These are phyloP conservation scores for Actias luna DNA, from an alignment of 2,888 invertebrate species.

Conservation along the genomic window DNA sequence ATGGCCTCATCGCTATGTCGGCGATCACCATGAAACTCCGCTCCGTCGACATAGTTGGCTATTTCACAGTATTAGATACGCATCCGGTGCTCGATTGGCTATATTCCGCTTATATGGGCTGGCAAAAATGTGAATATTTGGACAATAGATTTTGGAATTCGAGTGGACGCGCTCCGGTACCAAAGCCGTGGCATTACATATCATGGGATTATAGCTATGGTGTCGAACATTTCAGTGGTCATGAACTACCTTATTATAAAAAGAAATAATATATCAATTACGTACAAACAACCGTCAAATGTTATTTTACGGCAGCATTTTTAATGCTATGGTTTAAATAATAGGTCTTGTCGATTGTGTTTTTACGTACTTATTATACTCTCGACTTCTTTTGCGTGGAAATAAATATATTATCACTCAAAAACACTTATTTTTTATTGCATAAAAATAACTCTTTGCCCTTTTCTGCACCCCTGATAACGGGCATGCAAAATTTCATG, in stretches of 20 bases:
- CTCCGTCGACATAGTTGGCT: slow-evolving; percentile 31
- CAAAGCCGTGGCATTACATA: slow-evolving; percentile 19
- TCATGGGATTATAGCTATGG: slow-evolving; percentile 16
- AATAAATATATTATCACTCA: too few species aligned
- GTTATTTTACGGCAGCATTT: background rate
- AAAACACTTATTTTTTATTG: too few species aligned
- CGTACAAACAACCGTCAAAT: background rate
- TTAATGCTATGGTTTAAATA: background rate
- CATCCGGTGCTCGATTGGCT: slow-evolving; percentile 41
- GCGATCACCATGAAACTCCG: slow-evolving; percentile 39
- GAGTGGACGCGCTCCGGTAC: slow-evolving; percentile 17
- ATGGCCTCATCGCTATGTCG: slow-evolving; percentile 39
- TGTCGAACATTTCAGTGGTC: background rate
- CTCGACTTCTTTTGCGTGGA: too few species aligned
- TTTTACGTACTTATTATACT: too few species aligned
- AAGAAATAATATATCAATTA: background rate
- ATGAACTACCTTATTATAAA: slow-evolving; percentile 12
- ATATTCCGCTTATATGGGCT: slow-evolving; percentile 35
- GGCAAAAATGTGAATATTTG: slow-evolving; percentile 22
- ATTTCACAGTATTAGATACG: slow-evolving; percentile 40
- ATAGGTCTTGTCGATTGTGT: background rate
- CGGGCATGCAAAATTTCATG: too few species aligned
- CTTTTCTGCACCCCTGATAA: too few species aligned
- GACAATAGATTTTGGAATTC: slow-evolving; percentile 22
- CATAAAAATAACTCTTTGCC: too few species aligned